Evolutionary conservation across 1,140 invertebrate species (phyloP).

Genomic region (Hormaphis cornu): DNA sequence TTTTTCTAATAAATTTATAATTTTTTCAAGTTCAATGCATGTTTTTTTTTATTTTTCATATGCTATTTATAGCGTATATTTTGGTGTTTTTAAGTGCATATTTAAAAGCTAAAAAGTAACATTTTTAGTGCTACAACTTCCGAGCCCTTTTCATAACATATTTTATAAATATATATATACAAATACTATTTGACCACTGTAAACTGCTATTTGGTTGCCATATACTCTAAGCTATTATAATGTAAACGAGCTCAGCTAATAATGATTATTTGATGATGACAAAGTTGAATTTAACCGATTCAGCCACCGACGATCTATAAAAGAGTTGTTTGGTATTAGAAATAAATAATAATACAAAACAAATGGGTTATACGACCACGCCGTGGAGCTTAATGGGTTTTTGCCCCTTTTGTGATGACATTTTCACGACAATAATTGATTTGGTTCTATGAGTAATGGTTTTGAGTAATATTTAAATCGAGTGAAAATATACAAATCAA

Average conservation of each 20-base stretch:
- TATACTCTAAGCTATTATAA: background rate
- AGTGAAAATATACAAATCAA: too few species aligned
- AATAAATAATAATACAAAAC: slow-evolving; percentile 1
- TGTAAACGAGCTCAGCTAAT: background rate
- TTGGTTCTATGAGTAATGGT: background rate
- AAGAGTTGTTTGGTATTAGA: background rate
- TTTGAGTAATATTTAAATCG: background rate
- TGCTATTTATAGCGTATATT: too few species aligned
- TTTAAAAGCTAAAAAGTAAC: too few species aligned
- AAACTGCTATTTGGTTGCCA: background rate
- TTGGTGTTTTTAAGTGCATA: too few species aligned
- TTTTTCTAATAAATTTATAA: too few species aligned
- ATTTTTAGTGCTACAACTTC: too few species aligned
- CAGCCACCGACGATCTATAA: background rate
- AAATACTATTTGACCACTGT: too few species aligned
- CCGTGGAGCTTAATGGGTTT: background rate
- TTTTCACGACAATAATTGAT: background rate
- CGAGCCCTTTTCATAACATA: too few species aligned
- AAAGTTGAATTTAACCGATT: background rate
- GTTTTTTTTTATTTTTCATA: too few species aligned
- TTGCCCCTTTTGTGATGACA: background rate
- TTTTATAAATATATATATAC: too few species aligned
- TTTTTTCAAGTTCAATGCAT: too few species aligned
- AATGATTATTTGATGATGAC: background rate
- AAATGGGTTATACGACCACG: background rate